These are phyloP conservation scores for Berghia stephanieae DNA, from an alignment of 1,140 invertebrate species.

Conservation along the genomic window DNA sequence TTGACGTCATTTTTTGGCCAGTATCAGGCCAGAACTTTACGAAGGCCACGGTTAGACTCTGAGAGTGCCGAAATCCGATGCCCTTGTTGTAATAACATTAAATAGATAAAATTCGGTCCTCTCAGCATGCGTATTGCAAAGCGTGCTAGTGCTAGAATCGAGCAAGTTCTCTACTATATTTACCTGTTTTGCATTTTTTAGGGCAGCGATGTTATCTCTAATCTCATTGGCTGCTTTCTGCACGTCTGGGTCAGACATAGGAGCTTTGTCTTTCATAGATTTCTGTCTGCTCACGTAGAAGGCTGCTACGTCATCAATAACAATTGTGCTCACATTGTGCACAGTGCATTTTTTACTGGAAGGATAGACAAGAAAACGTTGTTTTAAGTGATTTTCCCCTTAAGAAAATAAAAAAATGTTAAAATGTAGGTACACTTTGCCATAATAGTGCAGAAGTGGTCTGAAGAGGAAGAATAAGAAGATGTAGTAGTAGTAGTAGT, in stretches of 20 bases:
- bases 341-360: conserved; percentile 18
- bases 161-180: not conserved
- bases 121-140: too few relatives aligned
- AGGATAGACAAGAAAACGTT: too few relatives aligned
- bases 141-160: not conserved
- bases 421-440: not conserved
- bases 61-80: too few relatives aligned
- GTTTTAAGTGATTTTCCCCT: too few relatives aligned
- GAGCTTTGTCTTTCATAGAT: not conserved
- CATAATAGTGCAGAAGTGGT: too few relatives aligned
- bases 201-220: not conserved
- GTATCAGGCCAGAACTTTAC: too few relatives aligned
- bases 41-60: too few relatives aligned
- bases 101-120: too few relatives aligned
- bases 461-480: too few relatives aligned
- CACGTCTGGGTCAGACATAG: conserved; percentile 12
- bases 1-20: too few relatives aligned
- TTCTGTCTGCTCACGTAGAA: not conserved
- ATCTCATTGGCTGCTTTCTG: conserved; percentile 1
- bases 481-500: too few relatives aligned
- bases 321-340: not conserved
- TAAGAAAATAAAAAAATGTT: not conserved
- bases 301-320: not conserved
- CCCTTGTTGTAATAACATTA: too few relatives aligned
- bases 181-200: not conserved